Evolutionary conservation across 2,113 vertebrate species (phyloP).

Genomic region (Terrapene triunguis): DNA sequence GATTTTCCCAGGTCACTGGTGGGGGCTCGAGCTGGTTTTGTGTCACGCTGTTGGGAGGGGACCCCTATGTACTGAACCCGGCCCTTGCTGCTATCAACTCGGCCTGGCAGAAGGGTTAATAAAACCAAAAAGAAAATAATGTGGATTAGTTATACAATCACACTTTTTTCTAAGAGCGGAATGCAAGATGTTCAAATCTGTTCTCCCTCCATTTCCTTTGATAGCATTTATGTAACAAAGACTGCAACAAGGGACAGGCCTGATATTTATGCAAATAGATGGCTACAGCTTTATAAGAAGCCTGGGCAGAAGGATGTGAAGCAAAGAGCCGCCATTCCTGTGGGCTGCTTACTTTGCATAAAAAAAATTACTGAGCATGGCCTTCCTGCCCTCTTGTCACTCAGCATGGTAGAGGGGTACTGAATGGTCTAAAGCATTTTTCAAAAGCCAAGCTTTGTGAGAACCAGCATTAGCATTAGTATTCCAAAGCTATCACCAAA

Average conservation of each 20-base stretch:
- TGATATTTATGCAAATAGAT: constrained; percentile 55
- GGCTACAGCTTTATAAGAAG: constrained; percentile 52
- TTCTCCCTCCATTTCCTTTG: background rate
- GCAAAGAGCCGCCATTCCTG: background rate
- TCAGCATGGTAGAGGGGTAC: background rate
- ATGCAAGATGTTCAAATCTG: constrained; percentile 5
- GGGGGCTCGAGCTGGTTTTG: too few relatives aligned
- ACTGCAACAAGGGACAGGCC: constrained; percentile 57
- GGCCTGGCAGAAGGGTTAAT: background rate
- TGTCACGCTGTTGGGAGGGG: too few relatives aligned
- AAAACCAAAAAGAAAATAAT: constrained; percentile 41
- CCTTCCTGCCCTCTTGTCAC: constrained; percentile 14
- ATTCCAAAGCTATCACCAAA: constrained; percentile 26
- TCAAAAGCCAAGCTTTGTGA: constrained; percentile 14
- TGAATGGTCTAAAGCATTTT: constrained; percentile 21
- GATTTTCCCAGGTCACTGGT: too few relatives aligned
- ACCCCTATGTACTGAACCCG: too few relatives aligned
- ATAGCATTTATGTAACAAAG: constrained; percentile 57
- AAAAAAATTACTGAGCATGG: background rate
- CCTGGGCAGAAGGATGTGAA: constrained; percentile 28
- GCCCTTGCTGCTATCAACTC: too few relatives aligned
- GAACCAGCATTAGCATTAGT: constrained; percentile 35
- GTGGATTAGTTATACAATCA: background rate
- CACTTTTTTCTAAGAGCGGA: constrained; percentile 24
- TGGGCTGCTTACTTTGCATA: background rate